Base-by-base conservation (phyloP, 2,888 invertebrate genomes). In the Tanytarsus gracilentus region DNA sequence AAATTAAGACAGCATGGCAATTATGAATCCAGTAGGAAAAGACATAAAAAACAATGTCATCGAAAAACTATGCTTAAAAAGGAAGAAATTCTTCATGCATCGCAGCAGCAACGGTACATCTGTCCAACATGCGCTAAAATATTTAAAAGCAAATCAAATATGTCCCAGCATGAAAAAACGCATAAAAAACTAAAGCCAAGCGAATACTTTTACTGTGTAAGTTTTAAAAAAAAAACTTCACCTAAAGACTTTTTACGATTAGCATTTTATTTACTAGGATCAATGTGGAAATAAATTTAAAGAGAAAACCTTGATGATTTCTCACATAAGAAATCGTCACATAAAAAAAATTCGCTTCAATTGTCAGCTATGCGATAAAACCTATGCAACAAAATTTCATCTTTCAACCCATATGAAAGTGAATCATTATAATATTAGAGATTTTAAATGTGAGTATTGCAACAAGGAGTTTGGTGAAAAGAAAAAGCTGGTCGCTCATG, bases 161-260 rank as follows among this genome's bases (percentile, higher is more conserved):
- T 55, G 26, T 25, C 25, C 21, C 23, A 25, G 1, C 55, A 55
- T 14, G 55, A 55, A 26, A 55, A 55, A 26, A 55, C 33, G 16
- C 55, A 55, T 40, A 33, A 25, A 11, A 40, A 33, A 25, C 14
- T 55, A 16, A 21, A 7, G n/a, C 55, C 55, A 7, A 40, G 40
- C 7, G 55, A 55, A 11, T 55, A 55, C 40, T 55, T 14, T 11
- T 55, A 55, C 26, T 55, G 55, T 26, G 53, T 50, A 27, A 50
- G 50, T 50, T 21, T 33, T 33, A 33, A 33, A 33, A 23, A 33
- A 9, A 33, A 33, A 33, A 29, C 29, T 29, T 29, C 5, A 29
- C 29, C 11, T 14, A 44, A 48, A 23, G 4, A 39, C 5, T 39
- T 48, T 2, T 14, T 6, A 2, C 7, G 18, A 11, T n/a, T 18